Evolutionary conservation across 2,888 invertebrate genomes (phyloP), one percentile per base, ranked within the genome.

Genomic region (Aphidius colemani): DNA sequence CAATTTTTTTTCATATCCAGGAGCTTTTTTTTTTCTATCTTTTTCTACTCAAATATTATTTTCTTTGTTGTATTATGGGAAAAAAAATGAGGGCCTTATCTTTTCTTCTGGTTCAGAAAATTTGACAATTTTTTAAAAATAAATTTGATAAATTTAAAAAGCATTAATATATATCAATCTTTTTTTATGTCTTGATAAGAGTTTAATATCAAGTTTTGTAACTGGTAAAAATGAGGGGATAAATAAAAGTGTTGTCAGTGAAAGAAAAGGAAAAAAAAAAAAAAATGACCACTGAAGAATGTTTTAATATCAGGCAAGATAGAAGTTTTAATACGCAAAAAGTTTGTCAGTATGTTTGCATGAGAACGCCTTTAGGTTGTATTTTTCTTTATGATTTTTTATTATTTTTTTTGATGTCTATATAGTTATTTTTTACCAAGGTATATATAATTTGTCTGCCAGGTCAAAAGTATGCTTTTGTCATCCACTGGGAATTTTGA

Each of bases 301-400:
- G 68, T 70, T 72, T 72, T 74, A 75, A 74, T 70, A 74, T 73
- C 66, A 59, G 61, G 64, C 53, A 39, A 49, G 67, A 41, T 58
- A 61, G 53, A 60, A 68, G 65, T 63, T 72, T 71, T 72, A 71
- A 70, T 72, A 71, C 69, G 65, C 66, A 68, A 69, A 65, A 71
- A 71, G 66, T 68, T 72, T 69, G 67, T 67, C 69, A 69, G 64
- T 66, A 62, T 62, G 64, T 68, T 61, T 62, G 43, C 57, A 18
- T 45, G 59, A 53, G 45, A 59, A 40, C 46, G 65, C 65, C 65
- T 65, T 58, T 40, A 48, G 61, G 48, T 51, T 53, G 60, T 45
- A 61, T 45, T 40, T 55, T 48, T 44, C 45, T 30, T 57, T 30
- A 30, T 30, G 4, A 30, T 30, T 30, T 45, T 57, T 57, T 57